Evolutionary conservation across 1,140 invertebrate species (phyloP), one percentile per base, ranked within the genome.

Genomic region (Trichomalopsis sarcophagae): DNA sequence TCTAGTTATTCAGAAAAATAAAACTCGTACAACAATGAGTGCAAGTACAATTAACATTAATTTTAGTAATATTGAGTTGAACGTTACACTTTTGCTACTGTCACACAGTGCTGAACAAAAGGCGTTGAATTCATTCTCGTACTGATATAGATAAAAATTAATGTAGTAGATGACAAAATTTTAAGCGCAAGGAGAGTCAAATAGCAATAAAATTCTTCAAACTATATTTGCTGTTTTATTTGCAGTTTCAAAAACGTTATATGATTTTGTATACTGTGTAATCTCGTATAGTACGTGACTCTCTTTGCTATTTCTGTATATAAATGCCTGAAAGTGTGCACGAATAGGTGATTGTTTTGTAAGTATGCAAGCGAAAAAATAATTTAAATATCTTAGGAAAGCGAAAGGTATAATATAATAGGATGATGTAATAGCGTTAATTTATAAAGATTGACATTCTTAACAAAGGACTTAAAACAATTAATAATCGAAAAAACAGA

Each of bases 31-130:
- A 80, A 44, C 11, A 80, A 80, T 84, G 82, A 82, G 62, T 87
- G 68, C 79, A 86, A 87, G 85, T 88, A 89, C 82, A 87, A 87
- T 88, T 87, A 84, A 85, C 85, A 78, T 33, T 81, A 84, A 80
- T 84, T 80, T 76, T 76, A 81, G 33, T 44, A 85, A 27, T 30
- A 55, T 74, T 85, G 21, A 84, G 50, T 84, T 79, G n/a, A 80
- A 50, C n/a, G 17, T 66, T 62, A 17, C 47, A 5, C 47, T 79
- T 21, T 76, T 85, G 9, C 23, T 81, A 77, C 17, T 81, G 79
- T 66, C 23, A 81, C 55, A n/a, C 14, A 81, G 50, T 81, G 71
- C 14, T 47, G 13, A 79, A 11, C 5, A 73, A 74, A 17, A 23
- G 30, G 2, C n/a, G 11, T 44, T 55, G n/a, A 7, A 80, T 62